These are phyloP conservation scores for Pelusios castaneus DNA, from an alignment of 2,113 vertebrate species.

Conservation along the genomic window DNA sequence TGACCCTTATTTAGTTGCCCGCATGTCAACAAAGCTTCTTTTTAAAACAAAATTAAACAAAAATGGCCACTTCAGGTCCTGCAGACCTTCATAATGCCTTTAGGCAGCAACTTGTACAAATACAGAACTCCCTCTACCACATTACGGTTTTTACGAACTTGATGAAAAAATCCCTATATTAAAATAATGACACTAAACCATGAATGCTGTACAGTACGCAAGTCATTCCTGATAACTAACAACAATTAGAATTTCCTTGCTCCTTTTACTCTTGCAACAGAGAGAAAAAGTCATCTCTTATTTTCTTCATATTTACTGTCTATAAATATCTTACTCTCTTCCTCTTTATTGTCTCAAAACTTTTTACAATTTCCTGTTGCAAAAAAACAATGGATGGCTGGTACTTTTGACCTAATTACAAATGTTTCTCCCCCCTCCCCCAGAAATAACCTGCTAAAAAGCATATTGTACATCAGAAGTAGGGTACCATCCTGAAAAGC, in stretches of 20 bases:
- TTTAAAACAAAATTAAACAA: background rate
- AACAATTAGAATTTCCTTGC: background rate
- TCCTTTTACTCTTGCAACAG: background rate
- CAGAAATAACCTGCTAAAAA: constrained; percentile 53
- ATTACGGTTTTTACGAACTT: background rate
- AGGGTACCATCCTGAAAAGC: background rate
- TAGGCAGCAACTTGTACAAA: background rate
- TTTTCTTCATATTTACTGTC: background rate
- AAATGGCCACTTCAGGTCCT: fast-evolving
- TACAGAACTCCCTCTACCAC: background rate
- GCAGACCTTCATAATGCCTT: background rate
- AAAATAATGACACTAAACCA: background rate
- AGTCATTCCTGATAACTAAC: background rate
- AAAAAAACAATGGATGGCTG: constrained; percentile 24
- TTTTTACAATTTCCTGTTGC: background rate
- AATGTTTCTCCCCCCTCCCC: constrained; percentile 42
- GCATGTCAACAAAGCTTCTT: background rate
- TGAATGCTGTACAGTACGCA: background rate
- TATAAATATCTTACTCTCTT: background rate
- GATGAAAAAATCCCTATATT: background rate
- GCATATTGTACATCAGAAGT: background rate
- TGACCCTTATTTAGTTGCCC: background rate
- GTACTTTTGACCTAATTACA: constrained; percentile 30
- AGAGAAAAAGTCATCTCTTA: constrained; percentile 25
- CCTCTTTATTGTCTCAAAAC: background rate